Base-by-base conservation (phyloP, 2,797 vertebrate species). In the Poeciliopsis infans region DNA sequence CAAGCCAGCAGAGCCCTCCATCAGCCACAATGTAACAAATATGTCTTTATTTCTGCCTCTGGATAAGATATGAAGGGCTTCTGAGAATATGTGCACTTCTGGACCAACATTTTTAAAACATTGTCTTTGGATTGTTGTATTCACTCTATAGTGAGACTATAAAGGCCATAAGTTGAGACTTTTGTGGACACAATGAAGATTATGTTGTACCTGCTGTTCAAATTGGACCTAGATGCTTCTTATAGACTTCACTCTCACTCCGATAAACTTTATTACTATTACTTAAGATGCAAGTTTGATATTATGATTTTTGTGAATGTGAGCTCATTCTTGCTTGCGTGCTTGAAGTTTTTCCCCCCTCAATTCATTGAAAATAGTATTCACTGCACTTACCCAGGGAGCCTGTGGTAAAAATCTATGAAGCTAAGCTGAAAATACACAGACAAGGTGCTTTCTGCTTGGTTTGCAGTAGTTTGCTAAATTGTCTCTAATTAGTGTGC, bases 1-100 rank as follows among this genome's bases (percentile, higher is more conserved):
- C 18, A 57, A 81, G 64, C 64, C 70, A 36, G 47, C 45, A 74
- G 28, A 71, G 76, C 55, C 46, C 8, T 33, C 78, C 41, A 73
- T 76, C 51, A 74, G 45, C n/a, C 39, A 69, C 51, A 76, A 49
- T 45, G 18, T 76, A 45, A 74, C 74, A 79, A 74, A 46, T 51
- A 74, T 39, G 45, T 3, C 70, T 71, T 33, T 57, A 66, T 46
- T 57, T 70, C 18, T 81, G 46, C 59, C 61, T n/a, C 12, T 69
- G 15, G 64, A 51, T 51, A 36, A 47, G 33, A 64, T 33, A 51
- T 74, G 28, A 33, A 45, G 55, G 49, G 57, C 73, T 64, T 36
- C 70, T 10, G 41, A 81, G 68, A 76, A 72, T 0, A n/a, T 20
- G 31, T 12, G 33, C 33, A 39, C 15, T 79, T 83, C 49, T 74